phyloP scores from a whole-genome alignment of 2,888 invertebrate genomes.

The Drosophila planitibia region DNA sequence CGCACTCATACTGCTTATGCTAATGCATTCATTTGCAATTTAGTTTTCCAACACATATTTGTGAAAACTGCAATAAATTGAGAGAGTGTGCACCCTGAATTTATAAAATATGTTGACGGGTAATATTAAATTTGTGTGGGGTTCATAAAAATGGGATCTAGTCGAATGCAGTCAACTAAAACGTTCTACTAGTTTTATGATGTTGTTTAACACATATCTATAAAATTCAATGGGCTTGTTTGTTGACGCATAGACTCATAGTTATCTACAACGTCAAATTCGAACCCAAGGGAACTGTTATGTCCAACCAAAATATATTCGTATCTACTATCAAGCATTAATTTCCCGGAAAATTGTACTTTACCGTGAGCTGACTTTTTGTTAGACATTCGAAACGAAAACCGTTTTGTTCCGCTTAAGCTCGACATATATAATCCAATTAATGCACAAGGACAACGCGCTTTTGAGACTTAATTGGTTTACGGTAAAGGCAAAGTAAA shows the following conservation, averaged over 20 bases:
- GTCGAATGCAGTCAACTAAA: background rate
- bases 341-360: slow-evolving; percentile 40
- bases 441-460: slow-evolving; percentile 69
- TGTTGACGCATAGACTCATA: background rate
- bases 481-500: slow-evolving; percentile 48
- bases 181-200: background rate
- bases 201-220: background rate
- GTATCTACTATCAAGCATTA: slow-evolving; percentile 5
- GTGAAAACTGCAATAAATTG: slow-evolving; percentile 4
- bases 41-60: slow-evolving; percentile 16
- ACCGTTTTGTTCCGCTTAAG: slow-evolving; percentile 65
- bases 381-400: slow-evolving; percentile 39
- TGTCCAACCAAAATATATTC: background rate
- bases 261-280: background rate
- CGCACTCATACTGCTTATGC: slow-evolving; percentile 23
- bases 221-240: background rate
- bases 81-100: background rate
- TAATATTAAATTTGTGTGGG: background rate
- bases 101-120: slow-evolving; percentile 6
- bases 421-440: slow-evolving; percentile 75
- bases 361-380: slow-evolving; percentile 12
- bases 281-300: background rate
- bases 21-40: slow-evolving; percentile 30
- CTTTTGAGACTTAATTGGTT: slow-evolving; percentile 69
- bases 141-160: background rate